Evolutionary conservation across 2,113 vertebrate species (phyloP).

Genomic region (Dipodomys ordii): DNA sequence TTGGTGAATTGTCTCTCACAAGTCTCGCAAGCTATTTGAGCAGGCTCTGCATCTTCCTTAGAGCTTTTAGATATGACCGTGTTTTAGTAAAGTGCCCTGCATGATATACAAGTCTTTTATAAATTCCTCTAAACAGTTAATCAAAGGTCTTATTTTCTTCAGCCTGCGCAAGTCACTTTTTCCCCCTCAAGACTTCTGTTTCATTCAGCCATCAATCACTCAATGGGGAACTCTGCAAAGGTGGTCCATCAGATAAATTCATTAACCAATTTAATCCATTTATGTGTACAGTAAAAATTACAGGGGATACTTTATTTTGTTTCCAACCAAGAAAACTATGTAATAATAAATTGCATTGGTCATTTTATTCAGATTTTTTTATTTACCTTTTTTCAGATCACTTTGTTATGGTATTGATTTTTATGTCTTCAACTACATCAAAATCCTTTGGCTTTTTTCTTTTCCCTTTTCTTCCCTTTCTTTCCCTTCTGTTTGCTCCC

Average conservation of each 20-base stretch:
- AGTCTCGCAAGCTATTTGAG: neutral
- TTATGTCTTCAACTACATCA: neutral
- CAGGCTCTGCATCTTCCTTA: neutral
- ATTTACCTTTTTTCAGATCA: conserved; percentile 40
- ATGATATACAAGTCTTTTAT: neutral
- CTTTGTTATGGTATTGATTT: conserved; percentile 29
- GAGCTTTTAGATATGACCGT: neutral
- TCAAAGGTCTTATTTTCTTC: conserved; percentile 15
- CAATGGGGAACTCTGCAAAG: conserved; percentile 5
- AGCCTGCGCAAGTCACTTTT: conserved; percentile 35
- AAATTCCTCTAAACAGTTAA: conserved; percentile 69
- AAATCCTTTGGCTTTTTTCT: neutral
- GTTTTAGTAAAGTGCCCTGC: neutral
- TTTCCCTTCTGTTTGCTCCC: too few species aligned
- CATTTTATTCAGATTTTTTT: conserved; percentile 60
- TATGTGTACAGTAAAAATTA: neutral
- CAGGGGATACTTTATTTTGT: conserved; percentile 58
- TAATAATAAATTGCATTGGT: conserved; percentile 62
- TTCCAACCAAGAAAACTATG: conserved; percentile 62
- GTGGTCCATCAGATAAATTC: conserved; percentile 50
- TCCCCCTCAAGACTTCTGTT: conserved; percentile 57
- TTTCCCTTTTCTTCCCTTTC: neutral
- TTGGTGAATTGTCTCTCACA: neutral
- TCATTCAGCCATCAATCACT: conserved; percentile 61
- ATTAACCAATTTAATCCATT: conserved; percentile 55